Percentiles rank a stretch among this genome's conserved stretches.
These are phyloP conservation scores for Cantharis lateralis DNA, from an alignment of 2,888 invertebrate genomes.

Conservation along the genomic window DNA sequence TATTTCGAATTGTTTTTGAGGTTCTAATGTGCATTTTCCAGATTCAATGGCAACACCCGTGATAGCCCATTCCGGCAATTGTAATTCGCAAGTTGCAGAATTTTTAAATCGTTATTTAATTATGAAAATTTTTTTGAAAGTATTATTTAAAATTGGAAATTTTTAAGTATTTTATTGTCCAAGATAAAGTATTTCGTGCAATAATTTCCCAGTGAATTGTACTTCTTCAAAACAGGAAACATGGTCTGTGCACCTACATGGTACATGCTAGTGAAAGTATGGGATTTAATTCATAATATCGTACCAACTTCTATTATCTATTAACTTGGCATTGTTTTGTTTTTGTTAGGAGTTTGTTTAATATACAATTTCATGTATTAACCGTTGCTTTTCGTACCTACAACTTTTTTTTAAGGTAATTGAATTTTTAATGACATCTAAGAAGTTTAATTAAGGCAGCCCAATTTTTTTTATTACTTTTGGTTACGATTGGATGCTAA, in stretches of 20 bases:
- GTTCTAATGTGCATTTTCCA: not conserved
- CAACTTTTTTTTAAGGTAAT: not conserved
- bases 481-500: not conserved
- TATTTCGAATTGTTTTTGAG: not conserved
- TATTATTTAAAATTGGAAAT: not conserved
- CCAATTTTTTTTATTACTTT: not conserved
- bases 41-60: not conserved
- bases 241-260: slow-evolving; percentile 39
- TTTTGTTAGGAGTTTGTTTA: not conserved
- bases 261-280: slow-evolving; percentile 35
- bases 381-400: not conserved
- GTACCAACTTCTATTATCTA: not conserved
- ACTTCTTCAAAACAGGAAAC: slow-evolving; percentile 40
- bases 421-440: not conserved
- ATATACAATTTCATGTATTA: not conserved
- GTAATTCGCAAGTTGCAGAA: not conserved
- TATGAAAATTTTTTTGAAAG: not conserved
- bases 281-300: slow-evolving; percentile 4
- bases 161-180: not conserved
- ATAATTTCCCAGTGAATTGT: slow-evolving; percentile 3
- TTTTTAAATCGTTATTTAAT: not conserved
- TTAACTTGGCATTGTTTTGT: not conserved
- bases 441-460: not conserved
- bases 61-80: not conserved
- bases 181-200: not conserved